Base-by-base conservation (phyloP, 2,888 invertebrate genomes). In the Pyralis farinalis region DNA sequence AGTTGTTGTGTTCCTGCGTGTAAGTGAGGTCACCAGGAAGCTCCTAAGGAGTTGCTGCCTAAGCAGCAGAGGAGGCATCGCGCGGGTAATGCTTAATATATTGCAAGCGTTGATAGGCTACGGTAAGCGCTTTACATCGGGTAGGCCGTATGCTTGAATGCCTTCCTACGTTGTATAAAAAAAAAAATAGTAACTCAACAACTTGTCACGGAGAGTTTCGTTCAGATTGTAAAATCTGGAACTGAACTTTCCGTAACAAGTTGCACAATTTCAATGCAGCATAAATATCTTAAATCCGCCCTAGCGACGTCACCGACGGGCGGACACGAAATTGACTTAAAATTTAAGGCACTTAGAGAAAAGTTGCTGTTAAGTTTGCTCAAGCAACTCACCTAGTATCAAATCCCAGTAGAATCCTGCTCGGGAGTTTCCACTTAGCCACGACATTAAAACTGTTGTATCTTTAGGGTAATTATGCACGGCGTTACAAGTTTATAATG, bases 341-440 rank as follows among this genome's bases (percentile, higher is more conserved):
- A 82, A 74, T 81, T 81, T 79, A 78, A 78, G 67, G 70, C 71
- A 75, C 76, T 81, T 72, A 68, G 61, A 55, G 63, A 50, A 65
- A 73, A 81, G 71, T 83, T 81, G 40, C 47, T 36, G 49, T 58
- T 51, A 67, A 76, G 68, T 75, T 79, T 50, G 53, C 47, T 35
- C 50, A 65, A 73, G 64, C 69, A 66, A 68, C 61, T 73, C 64
- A 54, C 53, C 40, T 51, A 59, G 68, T 58, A 64, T 58, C 47
- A 55, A 63, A 73, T 73, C 68, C 63, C 61, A 40, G 56, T 51
- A 63, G 63, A 55, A 55, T 36, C 16, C 16, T 4, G 16, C 16
- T 16, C 40, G 32, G 46, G 55, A 61, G 57, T 65, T 57, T 53
- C 49, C 55, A 55, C 57, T 52, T 47, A 49, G 44, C 41, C 31